Conservation (phyloP, 2,113 vertebrate genomes). For the Dunckerocampus dactyliophorus region DNA sequence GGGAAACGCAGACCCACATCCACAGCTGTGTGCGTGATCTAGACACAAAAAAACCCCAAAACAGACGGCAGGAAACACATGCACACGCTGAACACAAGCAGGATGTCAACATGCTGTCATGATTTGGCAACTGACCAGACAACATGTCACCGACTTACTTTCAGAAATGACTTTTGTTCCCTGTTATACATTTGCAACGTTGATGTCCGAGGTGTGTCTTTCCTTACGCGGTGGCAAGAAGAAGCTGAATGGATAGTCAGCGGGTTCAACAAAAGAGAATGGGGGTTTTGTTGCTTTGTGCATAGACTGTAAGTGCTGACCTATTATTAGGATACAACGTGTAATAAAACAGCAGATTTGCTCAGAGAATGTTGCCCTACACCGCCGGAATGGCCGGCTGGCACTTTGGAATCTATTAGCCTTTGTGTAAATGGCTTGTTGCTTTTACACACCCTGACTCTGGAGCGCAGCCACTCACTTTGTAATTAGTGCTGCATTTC, state of each 20-base stretch:
- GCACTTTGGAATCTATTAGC: constrained; percentile 66
- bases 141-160: constrained; percentile 8
- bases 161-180: too few species aligned
- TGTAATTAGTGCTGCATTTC: constrained; percentile 86
- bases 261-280: too few species aligned
- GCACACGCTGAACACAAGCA: constrained; percentile 37
- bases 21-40: constrained; percentile 49
- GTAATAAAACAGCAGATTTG: constrained; percentile 53
- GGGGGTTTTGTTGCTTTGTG: neutral
- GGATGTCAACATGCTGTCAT: constrained; percentile 64
- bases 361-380: constrained; percentile 53
- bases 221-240: too few species aligned
- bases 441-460: constrained; percentile 60
- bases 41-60: constrained; percentile 24
- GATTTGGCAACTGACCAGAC: constrained; percentile 31
- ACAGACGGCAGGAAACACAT: constrained; percentile 46
- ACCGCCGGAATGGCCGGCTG: constrained; percentile 46
- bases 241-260: too few species aligned
- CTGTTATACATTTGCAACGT: too few species aligned
- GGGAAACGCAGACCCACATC: constrained; percentile 34
- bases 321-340: constrained; percentile 63
- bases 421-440: constrained; percentile 65
- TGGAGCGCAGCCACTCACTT: constrained; percentile 81
- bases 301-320: constrained; percentile 12
- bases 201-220: too few species aligned